Evolutionary conservation across 2,797 vertebrate genomes (phyloP).

Genomic region (Coregonus sp.): DNA sequence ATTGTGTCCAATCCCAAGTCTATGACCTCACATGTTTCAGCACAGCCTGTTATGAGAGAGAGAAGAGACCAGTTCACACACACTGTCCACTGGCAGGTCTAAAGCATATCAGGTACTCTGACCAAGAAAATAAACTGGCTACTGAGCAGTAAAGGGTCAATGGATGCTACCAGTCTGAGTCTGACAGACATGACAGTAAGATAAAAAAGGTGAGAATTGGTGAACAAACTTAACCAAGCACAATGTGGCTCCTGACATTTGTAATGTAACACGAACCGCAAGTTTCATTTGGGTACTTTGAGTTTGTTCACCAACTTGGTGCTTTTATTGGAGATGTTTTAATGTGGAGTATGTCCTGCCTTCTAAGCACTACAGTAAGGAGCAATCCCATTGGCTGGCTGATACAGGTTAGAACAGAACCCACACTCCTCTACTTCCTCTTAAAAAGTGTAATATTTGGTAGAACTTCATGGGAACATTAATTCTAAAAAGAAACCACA

Average conservation of each 20-base stretch:
- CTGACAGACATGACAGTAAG: neutral
- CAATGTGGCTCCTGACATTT: neutral
- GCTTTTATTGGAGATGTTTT: neutral
- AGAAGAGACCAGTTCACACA: constrained; percentile 13
- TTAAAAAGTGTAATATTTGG: constrained; percentile 37
- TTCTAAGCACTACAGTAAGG: neutral
- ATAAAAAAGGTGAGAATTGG: neutral
- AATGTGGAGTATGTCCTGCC: neutral
- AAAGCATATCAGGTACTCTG: neutral
- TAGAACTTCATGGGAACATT: constrained; percentile 66
- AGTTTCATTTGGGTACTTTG: neutral
- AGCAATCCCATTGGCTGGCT: neutral
- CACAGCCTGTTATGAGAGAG: constrained; percentile 64
- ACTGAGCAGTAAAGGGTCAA: no score
- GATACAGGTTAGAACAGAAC: neutral
- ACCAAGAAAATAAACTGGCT: neutral
- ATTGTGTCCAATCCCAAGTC: constrained; percentile 53
- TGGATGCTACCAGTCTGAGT: neutral
- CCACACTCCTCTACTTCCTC: neutral
- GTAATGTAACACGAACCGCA: neutral
- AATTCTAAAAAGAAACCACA: constrained; percentile 70
- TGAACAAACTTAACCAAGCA: neutral
- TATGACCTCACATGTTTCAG: constrained; percentile 47
- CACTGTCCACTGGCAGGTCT: neutral
- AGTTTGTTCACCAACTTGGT: neutral